Evolutionary conservation across 30 jellyfish, hydroid and myxozoan genomes (phyloP).

Genomic region (Turritopsis rubra): DNA sequence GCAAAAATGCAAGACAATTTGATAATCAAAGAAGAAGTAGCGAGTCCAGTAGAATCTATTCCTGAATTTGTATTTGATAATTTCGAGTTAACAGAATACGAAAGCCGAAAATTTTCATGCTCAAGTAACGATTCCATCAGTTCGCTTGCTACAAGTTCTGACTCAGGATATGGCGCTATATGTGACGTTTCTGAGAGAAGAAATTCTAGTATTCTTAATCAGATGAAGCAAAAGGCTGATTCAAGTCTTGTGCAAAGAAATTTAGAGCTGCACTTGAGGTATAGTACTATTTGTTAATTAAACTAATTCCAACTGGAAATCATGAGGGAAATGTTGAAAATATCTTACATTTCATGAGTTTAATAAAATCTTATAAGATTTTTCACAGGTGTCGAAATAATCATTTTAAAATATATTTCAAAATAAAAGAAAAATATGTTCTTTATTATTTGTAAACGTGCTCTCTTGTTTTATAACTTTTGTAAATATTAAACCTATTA

Average conservation of each 20-base stretch:
- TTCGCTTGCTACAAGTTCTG: neutral
- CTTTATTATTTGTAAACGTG: constrained; percentile 13
- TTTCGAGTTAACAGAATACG: neutral
- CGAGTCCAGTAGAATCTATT: constrained; percentile 3
- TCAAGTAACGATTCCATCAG: neutral
- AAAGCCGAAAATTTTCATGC: neutral
- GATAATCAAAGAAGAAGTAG: neutral
- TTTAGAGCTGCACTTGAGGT: constrained; percentile 15
- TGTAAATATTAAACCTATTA: neutral
- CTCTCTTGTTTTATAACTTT: neutral
- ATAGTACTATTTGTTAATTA: neutral
- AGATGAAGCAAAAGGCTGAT: neutral
- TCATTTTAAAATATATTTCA: neutral
- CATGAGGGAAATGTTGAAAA: no score
- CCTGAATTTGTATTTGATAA: constrained; percentile 2
- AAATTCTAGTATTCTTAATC: neutral
- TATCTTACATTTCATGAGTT: no score
- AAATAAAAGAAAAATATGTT: constrained; percentile 9
- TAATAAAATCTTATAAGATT: neutral
- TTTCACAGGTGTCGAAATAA: constrained; percentile 12
- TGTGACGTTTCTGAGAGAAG: neutral
- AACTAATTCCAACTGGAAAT: neutral
- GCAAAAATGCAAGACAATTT: constrained; percentile 2
- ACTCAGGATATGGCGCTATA: neutral
- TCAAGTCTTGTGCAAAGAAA: neutral